phyloP scores from a whole-genome alignment of 2,797 vertebrate genomes.

The Acomys russatus region DNA sequence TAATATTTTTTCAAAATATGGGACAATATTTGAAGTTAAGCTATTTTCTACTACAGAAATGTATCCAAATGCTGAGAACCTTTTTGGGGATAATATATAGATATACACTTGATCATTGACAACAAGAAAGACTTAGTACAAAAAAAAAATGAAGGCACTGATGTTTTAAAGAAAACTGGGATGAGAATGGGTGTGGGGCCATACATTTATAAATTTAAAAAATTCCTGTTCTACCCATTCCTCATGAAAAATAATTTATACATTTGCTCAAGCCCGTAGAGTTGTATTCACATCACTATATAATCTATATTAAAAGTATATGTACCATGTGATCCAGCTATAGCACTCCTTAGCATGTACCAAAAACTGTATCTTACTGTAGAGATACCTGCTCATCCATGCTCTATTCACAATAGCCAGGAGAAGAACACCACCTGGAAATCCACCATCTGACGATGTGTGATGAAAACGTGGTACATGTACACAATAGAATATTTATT shows the following conservation, averaged over 20 bases:
- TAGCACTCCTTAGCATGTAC: too few relatives aligned
- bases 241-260: neutral
- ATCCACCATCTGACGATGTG: too few relatives aligned
- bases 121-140: neutral
- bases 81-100: neutral
- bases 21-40: neutral
- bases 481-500: neutral
- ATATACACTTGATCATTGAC: neutral
- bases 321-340: neutral
- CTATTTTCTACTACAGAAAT: neutral
- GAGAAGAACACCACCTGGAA: neutral
- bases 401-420: neutral
- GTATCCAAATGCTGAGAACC: neutral
- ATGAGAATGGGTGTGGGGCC: neutral
- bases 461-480: neutral
- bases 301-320: neutral
- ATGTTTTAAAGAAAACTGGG: neutral
- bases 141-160: neutral
- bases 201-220: neutral
- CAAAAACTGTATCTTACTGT: neutral
- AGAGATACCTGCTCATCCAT: neutral
- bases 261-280: neutral
- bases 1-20: neutral
- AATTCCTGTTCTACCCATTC: neutral
- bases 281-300: neutral